Percentiles rank a stretch among this genome's conserved stretches.
These are phyloP conservation scores for Seira ritae DNA, from an alignment of 2,888 invertebrate genomes.

Conservation along the genomic window DNA sequence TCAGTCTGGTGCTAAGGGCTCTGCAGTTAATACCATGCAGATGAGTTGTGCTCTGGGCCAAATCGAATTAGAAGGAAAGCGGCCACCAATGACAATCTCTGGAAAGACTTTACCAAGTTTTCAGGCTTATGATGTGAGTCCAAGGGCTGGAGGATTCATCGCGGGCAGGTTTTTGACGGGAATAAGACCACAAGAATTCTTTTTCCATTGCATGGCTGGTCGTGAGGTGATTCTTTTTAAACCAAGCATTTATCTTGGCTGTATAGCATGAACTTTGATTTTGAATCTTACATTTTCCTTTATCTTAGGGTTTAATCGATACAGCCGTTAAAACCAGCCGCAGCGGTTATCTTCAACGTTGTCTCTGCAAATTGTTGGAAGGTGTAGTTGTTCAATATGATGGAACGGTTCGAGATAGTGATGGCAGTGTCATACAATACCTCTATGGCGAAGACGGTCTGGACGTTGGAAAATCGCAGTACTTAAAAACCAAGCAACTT, in stretches of 20 bases:
- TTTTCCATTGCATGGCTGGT: constrained; percentile 99
- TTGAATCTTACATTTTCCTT: background rate
- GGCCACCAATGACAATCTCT: constrained; percentile 96
- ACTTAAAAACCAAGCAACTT: constrained; percentile 85
- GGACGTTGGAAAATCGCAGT: constrained; percentile 92
- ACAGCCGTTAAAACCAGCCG: constrained; percentile 99
- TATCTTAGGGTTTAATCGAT: constrained; percentile 91
- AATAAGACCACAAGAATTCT: constrained; percentile 98
- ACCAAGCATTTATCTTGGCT: too few species aligned
- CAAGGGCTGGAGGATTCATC: constrained; percentile 96
- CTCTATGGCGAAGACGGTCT: constrained; percentile 95
- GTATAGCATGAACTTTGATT: too few species aligned
- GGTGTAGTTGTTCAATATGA: constrained; percentile 96
- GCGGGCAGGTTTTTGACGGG: constrained; percentile 98
- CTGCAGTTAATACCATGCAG: constrained; percentile 97
- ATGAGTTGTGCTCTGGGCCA: constrained; percentile 98
- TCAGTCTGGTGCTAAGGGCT: constrained; percentile 98
- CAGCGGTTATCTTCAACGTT: constrained; percentile 97
- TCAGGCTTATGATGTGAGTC: constrained; percentile 88
- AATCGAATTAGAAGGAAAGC: constrained; percentile 98
- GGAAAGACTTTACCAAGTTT: constrained; percentile 96
- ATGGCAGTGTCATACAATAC: constrained; percentile 91
- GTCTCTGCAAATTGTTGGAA: constrained; percentile 98
- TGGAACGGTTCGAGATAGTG: constrained; percentile 95
- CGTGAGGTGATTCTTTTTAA: too few species aligned